Evolutionary conservation across 2,113 vertebrate genomes (phyloP), one percentile per base, ranked within the genome.

Genomic region (Pheucticus melanocephalus): DNA sequence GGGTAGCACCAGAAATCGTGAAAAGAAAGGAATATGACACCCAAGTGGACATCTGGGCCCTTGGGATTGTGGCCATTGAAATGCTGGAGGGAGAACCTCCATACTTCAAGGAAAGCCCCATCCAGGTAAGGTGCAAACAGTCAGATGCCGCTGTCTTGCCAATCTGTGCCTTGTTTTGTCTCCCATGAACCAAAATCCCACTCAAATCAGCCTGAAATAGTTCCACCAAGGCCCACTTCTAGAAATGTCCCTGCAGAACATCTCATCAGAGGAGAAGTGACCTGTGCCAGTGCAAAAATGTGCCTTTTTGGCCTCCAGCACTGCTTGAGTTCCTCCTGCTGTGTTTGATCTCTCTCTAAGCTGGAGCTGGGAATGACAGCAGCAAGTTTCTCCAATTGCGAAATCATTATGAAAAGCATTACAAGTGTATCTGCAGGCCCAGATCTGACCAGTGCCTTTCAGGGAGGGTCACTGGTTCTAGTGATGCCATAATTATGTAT

Each of bases 51-150:
- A 99, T 99, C 94, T 99, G 99, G 99, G 99, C 99, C 42, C 97
- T 99, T 91, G 99, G 99, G 82, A 99, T 99, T 94, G 99, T 99
- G 99, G 99, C 99, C 61, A 99, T 99, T 92, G 99, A 99, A 97
- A 99, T 99, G 99, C 98, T 99, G 96, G 99, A 99, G 98, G 99
- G 99, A 96, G 99, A 99, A 96, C 99, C 99, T 6, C 99, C 99
- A 4, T 99, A 99, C 91, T 99, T 99, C 97, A 99, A 99, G 64
- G 99, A 99, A 98, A 99, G 99, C 97, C 99, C 99, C 92, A 98
- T 98, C 97, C 98, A 99, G 98, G 99, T 99, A 98, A 98, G 96
- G 97, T 91, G 60, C 82, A 79, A 50, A 59, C 39, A n/a, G 80
- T 13, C 47, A 47, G 31, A 21, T 28, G 9, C 11, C 28, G 1